These are phyloP conservation scores for Drosophila gaucha DNA, from an alignment of 2,888 invertebrate species.

Conservation along the genomic window DNA sequence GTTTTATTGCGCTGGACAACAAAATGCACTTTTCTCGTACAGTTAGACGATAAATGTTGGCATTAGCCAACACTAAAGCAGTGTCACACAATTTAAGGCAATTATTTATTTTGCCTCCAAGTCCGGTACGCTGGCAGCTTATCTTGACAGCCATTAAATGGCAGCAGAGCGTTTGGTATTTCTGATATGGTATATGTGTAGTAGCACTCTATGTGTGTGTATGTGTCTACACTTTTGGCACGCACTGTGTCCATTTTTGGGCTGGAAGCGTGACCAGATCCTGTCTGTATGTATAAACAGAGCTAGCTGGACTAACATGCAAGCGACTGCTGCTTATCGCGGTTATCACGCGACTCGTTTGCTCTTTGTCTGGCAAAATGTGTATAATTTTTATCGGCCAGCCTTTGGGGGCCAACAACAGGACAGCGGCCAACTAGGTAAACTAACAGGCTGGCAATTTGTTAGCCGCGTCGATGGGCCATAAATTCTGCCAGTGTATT, in stretches of 20 bases:
- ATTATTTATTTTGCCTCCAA: conserved; percentile 65
- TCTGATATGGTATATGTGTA: conserved; percentile 48
- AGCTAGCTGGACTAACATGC: conserved; percentile 26
- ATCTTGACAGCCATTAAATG: conserved; percentile 77
- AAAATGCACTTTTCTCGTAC: conserved; percentile 41
- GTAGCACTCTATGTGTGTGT: background rate
- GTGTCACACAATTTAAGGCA: conserved; percentile 58
- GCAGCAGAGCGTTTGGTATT: conserved; percentile 66
- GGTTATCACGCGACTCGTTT: conserved; percentile 70
- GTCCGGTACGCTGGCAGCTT: conserved; percentile 35
- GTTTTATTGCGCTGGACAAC: conserved; percentile 15
- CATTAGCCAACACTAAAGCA: conserved; percentile 19
- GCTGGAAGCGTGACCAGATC: conserved; percentile 47
- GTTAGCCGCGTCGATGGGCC: conserved; percentile 45
- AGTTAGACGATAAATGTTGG: background rate
- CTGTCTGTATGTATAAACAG: conserved; percentile 5
- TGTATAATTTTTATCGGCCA: conserved; percentile 62
- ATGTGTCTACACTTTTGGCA: conserved; percentile 60
- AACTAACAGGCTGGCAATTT: conserved; percentile 58
- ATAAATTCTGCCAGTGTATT: conserved; percentile 54
- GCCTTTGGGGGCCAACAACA: conserved; percentile 37
- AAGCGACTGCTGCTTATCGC: conserved; percentile 59
- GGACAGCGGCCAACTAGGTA: conserved; percentile 46
- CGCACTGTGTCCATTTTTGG: conserved; percentile 38
- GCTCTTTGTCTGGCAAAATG: conserved; percentile 28